These are phyloP conservation scores for Pheosia tremula DNA, from an alignment of 2,888 invertebrate genomes.

Conservation along the genomic window DNA sequence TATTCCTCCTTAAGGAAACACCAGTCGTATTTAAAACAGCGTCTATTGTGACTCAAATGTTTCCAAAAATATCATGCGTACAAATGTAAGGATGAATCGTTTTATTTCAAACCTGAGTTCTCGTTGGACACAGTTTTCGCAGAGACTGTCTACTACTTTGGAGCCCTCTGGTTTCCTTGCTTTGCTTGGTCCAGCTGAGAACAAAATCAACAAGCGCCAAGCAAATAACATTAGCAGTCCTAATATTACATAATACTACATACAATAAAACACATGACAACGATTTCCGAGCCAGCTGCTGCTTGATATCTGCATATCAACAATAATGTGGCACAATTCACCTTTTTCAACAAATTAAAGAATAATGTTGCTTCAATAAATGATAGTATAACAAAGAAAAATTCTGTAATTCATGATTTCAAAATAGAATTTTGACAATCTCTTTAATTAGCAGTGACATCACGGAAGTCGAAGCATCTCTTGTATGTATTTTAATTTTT, in stretches of 20 bases:
- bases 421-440: background rate
- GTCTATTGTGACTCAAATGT: background rate
- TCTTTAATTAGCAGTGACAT: background rate
- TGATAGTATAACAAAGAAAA: background rate
- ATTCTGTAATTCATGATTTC: background rate
- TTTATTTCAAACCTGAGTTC: conserved; percentile 69
- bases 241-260: conserved; percentile 15
- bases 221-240: conserved; percentile 62
- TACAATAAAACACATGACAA: conserved; percentile 11
- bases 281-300: conserved; percentile 28
- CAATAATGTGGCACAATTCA: background rate
- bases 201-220: conserved; percentile 76
- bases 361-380: background rate
- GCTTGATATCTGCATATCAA: background rate
- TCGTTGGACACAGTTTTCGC: conserved; percentile 63
- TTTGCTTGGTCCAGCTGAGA: conserved; percentile 74
- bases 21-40: conserved; percentile 19
- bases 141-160: conserved; percentile 50
- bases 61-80: conserved; percentile 49
- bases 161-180: conserved; percentile 52
- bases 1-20: conserved; percentile 18
- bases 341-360: too few relatives aligned
- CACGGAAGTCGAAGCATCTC: background rate
- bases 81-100: conserved; percentile 51
- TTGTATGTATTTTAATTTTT: background rate